phyloP scores from a whole-genome alignment of 2,797 vertebrate species.

The Eulemur albifrons region DNA sequence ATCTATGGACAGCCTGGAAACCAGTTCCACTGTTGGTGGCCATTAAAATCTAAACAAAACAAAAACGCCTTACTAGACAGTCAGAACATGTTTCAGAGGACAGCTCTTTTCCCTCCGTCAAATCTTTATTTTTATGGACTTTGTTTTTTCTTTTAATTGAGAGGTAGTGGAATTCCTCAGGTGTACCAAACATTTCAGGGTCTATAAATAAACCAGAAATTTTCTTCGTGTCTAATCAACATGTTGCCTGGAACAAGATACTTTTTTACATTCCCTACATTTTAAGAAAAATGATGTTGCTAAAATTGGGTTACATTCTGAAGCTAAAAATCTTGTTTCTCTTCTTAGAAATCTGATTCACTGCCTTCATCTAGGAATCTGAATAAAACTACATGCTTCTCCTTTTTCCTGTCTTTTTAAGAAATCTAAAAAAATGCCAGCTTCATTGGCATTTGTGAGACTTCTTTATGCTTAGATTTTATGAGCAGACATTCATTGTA shows the following conservation, averaged over 20 bases:
- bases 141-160: constrained; percentile 64
- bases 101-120: neutral
- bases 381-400: constrained; percentile 26
- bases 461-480: neutral
- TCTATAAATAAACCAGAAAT: constrained; percentile 68
- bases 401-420: neutral
- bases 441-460: neutral
- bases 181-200: constrained; percentile 30
- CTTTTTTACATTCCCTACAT: constrained; percentile 53
- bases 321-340: constrained; percentile 51
- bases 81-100: neutral
- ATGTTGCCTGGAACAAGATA: constrained; percentile 53
- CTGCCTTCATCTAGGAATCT: constrained; percentile 57
- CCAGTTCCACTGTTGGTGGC: neutral
- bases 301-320: constrained; percentile 49
- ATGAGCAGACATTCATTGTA: neutral
- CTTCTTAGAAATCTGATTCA: constrained; percentile 64
- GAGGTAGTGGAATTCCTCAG: constrained; percentile 53
- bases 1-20: neutral
- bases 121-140: constrained; percentile 60
- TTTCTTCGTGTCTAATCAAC: constrained; percentile 67
- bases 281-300: constrained; percentile 60
- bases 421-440: neutral
- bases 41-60: neutral
- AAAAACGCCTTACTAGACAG: neutral